Conservation (phyloP, 2,113 vertebrate genomes). For the Oreochromis aureus region DNA sequence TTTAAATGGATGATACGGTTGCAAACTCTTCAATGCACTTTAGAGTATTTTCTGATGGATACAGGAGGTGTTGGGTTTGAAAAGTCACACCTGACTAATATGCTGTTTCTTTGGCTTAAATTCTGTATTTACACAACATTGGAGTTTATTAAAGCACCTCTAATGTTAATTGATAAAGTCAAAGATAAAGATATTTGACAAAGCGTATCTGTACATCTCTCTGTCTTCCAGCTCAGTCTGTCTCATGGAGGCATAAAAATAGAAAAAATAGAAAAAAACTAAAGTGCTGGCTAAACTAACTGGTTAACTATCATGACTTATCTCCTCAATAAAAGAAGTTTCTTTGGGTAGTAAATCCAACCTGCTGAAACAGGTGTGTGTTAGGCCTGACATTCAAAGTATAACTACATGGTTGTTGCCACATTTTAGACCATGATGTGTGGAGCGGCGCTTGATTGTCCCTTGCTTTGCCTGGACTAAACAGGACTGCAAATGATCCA, state of each 20-base stretch:
- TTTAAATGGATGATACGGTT: not conserved
- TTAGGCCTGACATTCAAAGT: not conserved
- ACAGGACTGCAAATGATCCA: not conserved
- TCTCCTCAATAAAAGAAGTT: not conserved
- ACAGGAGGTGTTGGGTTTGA: not conserved
- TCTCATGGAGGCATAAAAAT: not conserved
- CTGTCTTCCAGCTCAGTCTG: not conserved
- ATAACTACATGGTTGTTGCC: not conserved
- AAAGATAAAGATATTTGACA: not conserved
- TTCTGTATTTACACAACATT: not conserved
- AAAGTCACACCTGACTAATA: not conserved
- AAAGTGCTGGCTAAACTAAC: not conserved
- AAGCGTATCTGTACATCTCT: not conserved
- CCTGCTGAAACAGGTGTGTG: not conserved
- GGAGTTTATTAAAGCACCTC: not conserved
- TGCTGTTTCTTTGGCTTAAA: not conserved
- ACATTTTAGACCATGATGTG: not conserved
- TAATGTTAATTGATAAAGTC: not conserved
- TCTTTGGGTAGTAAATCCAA: not conserved
- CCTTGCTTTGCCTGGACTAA: not conserved
- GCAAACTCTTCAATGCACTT: not conserved
- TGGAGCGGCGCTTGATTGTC: not conserved
- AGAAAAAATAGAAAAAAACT: not conserved
- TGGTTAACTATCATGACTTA: not conserved
- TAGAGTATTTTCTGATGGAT: not conserved